phyloP scores from a whole-genome alignment of 2,888 invertebrate genomes.

The Eupithecia subfuscata region DNA sequence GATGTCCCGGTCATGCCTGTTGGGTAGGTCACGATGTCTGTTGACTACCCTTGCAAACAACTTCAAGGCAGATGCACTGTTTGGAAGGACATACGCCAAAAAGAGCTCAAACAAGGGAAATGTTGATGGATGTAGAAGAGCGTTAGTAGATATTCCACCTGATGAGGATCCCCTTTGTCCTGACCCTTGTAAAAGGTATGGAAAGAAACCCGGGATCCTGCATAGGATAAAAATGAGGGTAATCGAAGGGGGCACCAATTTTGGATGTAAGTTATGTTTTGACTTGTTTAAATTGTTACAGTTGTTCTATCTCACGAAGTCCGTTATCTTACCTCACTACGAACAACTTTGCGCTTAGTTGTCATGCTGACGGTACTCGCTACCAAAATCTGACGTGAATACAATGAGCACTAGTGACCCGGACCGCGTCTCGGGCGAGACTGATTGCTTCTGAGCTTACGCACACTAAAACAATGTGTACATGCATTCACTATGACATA shows the following conservation, averaged over 20 bases:
- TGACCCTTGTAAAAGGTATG: conserved; percentile 56
- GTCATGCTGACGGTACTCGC: too few species aligned
- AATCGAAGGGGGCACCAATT: conserved; percentile 75
- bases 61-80: conserved; percentile 35
- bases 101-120: conserved; percentile 32
- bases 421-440: too few species aligned
- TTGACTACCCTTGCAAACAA: conserved; percentile 48
- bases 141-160: conserved; percentile 64
- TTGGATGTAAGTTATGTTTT: conserved; percentile 67
- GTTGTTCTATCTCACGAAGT: too few species aligned
- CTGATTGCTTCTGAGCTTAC: too few species aligned
- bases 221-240: conserved; percentile 72
- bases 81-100: conserved; percentile 57
- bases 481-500: too few species aligned
- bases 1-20: conserved; percentile 44
- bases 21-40: conserved; percentile 49
- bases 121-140: conserved; percentile 63
- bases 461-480: too few species aligned
- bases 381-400: too few species aligned
- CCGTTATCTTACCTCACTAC: too few species aligned
- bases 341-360: too few species aligned
- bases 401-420: too few species aligned
- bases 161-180: conserved; percentile 61
- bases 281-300: too few species aligned
- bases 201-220: conserved; percentile 64